phyloP scores from a whole-genome alignment of 1,140 invertebrate genomes.

The Euschistus heros region DNA sequence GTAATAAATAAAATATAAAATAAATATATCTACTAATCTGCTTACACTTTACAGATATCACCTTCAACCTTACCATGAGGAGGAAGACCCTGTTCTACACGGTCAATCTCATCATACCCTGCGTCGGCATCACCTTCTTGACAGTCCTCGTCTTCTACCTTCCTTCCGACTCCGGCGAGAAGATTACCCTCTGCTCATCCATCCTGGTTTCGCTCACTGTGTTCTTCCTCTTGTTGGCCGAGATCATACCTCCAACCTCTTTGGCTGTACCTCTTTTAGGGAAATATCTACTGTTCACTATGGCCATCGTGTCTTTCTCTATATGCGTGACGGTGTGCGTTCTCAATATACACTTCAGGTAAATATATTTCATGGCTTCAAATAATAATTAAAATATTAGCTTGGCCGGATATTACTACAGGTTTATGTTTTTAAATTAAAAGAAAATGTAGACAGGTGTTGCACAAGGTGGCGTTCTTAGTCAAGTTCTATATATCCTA shows the following conservation, averaged over 20 bases:
- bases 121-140: constrained; percentile 83
- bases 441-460: no score
- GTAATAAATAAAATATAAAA: no score
- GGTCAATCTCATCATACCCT: constrained; percentile 82
- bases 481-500: no score
- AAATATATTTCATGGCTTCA: no score
- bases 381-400: no score
- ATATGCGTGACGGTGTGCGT: constrained; percentile 95
- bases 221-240: constrained; percentile 92
- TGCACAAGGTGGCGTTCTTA: no score
- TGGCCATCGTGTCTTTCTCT: constrained; percentile 93
- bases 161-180: constrained; percentile 91
- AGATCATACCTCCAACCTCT: constrained; percentile 96
- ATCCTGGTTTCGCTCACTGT: constrained; percentile 96
- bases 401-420: no score
- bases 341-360: constrained; percentile 96
- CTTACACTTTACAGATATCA: constrained; percentile 61
- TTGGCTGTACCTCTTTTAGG: constrained; percentile 93
- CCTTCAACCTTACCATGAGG: constrained; percentile 90
- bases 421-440: no score
- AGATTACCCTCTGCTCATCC: constrained; percentile 89
- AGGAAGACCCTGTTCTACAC: constrained; percentile 87
- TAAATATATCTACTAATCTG: not conserved
- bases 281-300: constrained; percentile 92
- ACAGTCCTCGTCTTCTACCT: constrained; percentile 93